A percentile compares a stretch with the other conserved stretches of the same genome.
phyloP scores from a whole-genome alignment of 2,888 invertebrate species.

The Cepaea hortensis region DNA sequence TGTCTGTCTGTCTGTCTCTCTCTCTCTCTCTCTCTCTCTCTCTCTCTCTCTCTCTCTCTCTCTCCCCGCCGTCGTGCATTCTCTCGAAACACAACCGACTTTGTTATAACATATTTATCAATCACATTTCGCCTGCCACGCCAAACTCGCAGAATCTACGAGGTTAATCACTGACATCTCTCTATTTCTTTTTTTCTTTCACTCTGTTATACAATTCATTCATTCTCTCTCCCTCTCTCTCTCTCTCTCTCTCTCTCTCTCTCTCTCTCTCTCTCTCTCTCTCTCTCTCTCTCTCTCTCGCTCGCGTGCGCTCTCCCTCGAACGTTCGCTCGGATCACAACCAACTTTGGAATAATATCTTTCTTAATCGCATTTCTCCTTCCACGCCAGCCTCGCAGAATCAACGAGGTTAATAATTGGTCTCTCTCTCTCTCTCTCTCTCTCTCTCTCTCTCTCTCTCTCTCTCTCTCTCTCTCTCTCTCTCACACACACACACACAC shows the following conservation, averaged over 20 bases:
- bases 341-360: too few relatives aligned
- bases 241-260: slow-evolving; percentile 30
- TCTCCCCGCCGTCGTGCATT: too few relatives aligned
- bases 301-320: slow-evolving; percentile 25
- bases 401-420: slow-evolving; percentile 39
- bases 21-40: too few relatives aligned
- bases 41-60: too few relatives aligned
- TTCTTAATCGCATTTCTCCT: not conserved
- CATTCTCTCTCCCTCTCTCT: not conserved
- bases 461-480: not conserved
- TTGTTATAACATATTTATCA: too few relatives aligned
- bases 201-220: not conserved
- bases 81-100: too few relatives aligned
- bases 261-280: slow-evolving; percentile 26
- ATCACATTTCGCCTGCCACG: too few relatives aligned
- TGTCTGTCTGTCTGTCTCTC: too few relatives aligned
- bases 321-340: not conserved
- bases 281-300: slow-evolving; percentile 24
- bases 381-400: slow-evolving; percentile 22
- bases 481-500: not conserved
- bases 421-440: too few relatives aligned
- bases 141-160: too few relatives aligned
- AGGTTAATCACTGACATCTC: too few relatives aligned
- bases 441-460: slow-evolving; percentile 36
- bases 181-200: too few relatives aligned